Percentiles rank a stretch among this genome's conserved stretches.
These are phyloP conservation scores for Drosophila siamana DNA, from an alignment of 2,888 invertebrate species.

Conservation along the genomic window DNA sequence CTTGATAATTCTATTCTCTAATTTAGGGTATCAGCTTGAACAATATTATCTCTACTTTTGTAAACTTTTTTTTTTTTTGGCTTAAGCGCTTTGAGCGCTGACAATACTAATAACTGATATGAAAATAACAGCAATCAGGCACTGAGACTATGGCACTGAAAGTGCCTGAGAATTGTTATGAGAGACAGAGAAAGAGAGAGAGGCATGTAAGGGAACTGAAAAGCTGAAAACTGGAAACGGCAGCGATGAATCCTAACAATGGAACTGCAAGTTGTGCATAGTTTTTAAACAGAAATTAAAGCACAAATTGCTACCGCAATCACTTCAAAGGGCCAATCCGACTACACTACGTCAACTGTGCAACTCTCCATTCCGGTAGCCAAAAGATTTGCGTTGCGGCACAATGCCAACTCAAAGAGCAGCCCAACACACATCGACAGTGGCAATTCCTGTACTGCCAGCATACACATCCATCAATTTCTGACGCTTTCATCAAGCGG, in stretches of 20 bases:
- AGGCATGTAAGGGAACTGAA: neutral
- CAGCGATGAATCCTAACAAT: conserved; percentile 58
- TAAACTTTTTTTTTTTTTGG: conserved; percentile 21
- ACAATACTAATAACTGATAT: conserved; percentile 58
- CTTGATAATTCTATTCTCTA: no score
- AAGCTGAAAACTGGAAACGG: neutral
- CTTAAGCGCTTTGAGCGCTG: conserved; percentile 48
- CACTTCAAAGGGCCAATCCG: conserved; percentile 66
- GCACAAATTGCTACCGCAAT: conserved; percentile 80
- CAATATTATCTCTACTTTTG: neutral
- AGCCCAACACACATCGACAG: conserved; percentile 12
- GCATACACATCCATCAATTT: conserved; percentile 83
- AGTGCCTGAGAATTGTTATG: neutral
- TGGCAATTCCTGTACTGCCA: conserved; percentile 48
- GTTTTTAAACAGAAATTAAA: conserved; percentile 81
- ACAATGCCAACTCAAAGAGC: conserved; percentile 53
- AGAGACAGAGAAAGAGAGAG: neutral
- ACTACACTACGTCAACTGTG: conserved; percentile 18
- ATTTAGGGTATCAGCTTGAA: conserved; percentile 13
- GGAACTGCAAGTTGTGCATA: conserved; percentile 69
- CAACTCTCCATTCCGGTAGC: conserved; percentile 58
- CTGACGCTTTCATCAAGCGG: conserved; percentile 83
- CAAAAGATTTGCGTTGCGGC: conserved; percentile 79
- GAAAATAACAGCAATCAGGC: conserved; percentile 63
- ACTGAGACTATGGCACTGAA: neutral